Evolutionary conservation across 2,888 invertebrate species (phyloP), one percentile per base, ranked within the genome.

Genomic region (Archaeoteleia sp.): DNA sequence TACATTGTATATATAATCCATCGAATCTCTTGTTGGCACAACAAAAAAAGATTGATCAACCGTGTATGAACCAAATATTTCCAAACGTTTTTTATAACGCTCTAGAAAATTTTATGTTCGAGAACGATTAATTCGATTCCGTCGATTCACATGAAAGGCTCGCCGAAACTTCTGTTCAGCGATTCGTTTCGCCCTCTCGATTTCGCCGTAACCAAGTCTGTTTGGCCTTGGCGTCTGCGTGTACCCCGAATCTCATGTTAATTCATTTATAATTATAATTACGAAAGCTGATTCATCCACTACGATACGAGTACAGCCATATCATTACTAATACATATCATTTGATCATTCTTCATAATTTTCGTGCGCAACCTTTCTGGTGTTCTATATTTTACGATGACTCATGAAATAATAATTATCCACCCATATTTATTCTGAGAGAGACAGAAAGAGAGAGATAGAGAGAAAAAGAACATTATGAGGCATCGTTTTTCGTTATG

Each of bases 181-280:
- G 58, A 68, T 74, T 73, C 68, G 71, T 68, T 55, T 67, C 65
- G 63, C 55, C 40, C 67, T 30, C 42, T 55, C 70, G 43, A 57
- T 35, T 66, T 40, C 45, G 53, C 40, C 37, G 60, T 30, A 68
- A 71, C 53, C 60, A 66, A 63, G 65, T 40, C 20, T 20, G 29
- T 51, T 23, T 23, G 49, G 35, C 53, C 43, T 53, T 49, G 45
- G 15, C 45, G 29, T 9, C 30, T n/a, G 39, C 34, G 8, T 8
- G 10, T 63, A 58, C 37, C 27, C 65, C 43, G 35, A 62, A 67
- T 58, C 42, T 51, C 57, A 61, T 49, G 54, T 71, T 70, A 68
- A 71, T 76, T 68, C 70, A 42, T 53, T 74, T 70, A 71, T 76
- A 74, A 76, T 74, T 74, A 70, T 73, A 71, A 74, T 66, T 49